Evolutionary conservation across 2,797 vertebrate genomes (phyloP), one percentile per base, ranked within the genome.

Genomic region (Hypotaenidia okinawae): DNA sequence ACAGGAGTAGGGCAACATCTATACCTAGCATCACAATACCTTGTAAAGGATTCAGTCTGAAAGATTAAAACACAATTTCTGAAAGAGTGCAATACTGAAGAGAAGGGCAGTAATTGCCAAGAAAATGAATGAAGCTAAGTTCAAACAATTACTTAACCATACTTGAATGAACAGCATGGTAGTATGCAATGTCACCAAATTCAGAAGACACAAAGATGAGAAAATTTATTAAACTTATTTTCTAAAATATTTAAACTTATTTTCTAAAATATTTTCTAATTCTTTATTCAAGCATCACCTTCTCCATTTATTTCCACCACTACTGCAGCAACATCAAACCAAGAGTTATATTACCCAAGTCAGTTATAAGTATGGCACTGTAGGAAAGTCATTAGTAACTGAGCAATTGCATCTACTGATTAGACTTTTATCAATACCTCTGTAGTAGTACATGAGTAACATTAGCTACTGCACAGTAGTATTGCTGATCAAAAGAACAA

Each of bases 401-500:
- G 32, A 93, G 72, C 21, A 88, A 39, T 69, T 47, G 52, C 59
- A 35, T 75, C 55, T 51, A 37, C 85, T 76, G 76, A 93, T 25
- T 54, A 73, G 37, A 75, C 82, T 93, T 92, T 91, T 91, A 87
- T 76, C 63, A 79, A 22, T 47, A 81, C 61, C 35, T 4, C 81
- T 61, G 68, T 37, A 81, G 59, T 51, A 84, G 52, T 3, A 72
- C 35, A 70, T 23, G 25, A 87, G 64, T 88, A 87, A 83, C 54
- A 72, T 79, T 73, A 90, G 82, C 58, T 45, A 83, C 62, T 81
- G 69, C 75, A 64, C 19, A 37, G 72, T 33, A 93, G 85, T 39
- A 87, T 9, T 68, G 87, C 82, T 84, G 75, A 89, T 80, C 68
- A 77, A 68, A 69, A 91, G 43, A 89, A 84, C 58, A 93, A 86